phyloP scores from a whole-genome alignment of 37 sponge, comb jelly and placozoan species.

The Spongilla lacustris region DNA sequence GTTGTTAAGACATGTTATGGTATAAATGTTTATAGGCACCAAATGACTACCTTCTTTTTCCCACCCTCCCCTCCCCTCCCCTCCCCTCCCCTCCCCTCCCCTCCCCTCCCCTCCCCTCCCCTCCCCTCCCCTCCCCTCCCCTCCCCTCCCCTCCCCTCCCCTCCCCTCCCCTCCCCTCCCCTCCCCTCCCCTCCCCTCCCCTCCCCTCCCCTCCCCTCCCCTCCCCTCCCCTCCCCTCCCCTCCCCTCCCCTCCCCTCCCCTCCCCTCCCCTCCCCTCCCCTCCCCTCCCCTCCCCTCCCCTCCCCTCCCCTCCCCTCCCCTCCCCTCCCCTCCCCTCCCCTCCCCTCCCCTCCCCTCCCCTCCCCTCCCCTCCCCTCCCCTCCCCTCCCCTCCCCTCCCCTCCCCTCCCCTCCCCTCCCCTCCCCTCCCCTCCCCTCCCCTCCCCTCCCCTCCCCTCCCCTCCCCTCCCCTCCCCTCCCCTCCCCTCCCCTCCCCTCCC shows the following conservation, averaged over 20 bases:
- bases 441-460: no score
- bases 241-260: no score
- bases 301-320: no score
- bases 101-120: background rate
- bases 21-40: no score
- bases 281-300: no score
- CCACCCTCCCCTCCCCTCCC: background rate
- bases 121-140: background rate
- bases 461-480: background rate
- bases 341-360: background rate
- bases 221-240: no score
- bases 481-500: background rate
- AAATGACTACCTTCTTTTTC: no score
- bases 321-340: no score
- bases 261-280: no score
- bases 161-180: constrained; percentile 1
- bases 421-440: background rate
- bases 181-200: background rate
- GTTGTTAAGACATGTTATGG: no score
- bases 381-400: background rate
- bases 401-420: background rate
- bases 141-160: background rate
- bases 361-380: background rate
- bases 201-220: no score
- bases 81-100: background rate